phyloP scores from a whole-genome alignment of 2,797 vertebrate species.

The Paedocypris micromegethes region DNA sequence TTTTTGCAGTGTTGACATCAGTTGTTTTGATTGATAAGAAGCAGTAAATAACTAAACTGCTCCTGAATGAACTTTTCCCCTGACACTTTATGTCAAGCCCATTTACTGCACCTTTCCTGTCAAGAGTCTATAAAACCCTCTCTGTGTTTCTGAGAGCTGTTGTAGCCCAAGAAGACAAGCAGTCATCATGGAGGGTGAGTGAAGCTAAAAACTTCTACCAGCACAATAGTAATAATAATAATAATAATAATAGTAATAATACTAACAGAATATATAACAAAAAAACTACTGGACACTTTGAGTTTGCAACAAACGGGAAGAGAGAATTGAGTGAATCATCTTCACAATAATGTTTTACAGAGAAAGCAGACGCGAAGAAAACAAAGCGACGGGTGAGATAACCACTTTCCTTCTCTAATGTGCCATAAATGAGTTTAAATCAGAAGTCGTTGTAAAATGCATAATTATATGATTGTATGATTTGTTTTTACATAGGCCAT shows the following conservation, averaged over 20 bases:
- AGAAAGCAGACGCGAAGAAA: no score
- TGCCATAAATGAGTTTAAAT: no score
- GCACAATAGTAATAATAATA: neutral
- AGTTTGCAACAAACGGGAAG: no score
- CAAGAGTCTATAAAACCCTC: conserved; percentile 41
- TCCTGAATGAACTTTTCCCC: conserved; percentile 3
- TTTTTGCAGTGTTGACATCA: conserved; percentile 2
- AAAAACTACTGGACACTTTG: no score
- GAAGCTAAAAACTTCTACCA: neutral
- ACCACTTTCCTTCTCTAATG: no score
- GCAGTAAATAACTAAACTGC: conserved; percentile 16
- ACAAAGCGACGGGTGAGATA: no score
- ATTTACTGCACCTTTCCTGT: conserved; percentile 2
- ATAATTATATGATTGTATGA: no score
- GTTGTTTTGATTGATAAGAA: conserved; percentile 11
- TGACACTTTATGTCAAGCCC: neutral
- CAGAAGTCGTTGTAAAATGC: no score
- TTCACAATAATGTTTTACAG: no score
- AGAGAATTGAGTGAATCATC: no score
- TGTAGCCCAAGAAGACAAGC: neutral
- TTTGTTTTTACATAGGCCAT: no score
- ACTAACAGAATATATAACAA: no score
- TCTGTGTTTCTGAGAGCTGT: conserved; percentile 9
- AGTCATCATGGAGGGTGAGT: conserved; percentile 67
- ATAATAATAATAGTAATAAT: neutral